Percentiles rank a stretch among this genome's conserved stretches.
These are phyloP conservation scores for Hystrix brachyura DNA, from an alignment of 2,113 vertebrate species.

Conservation along the genomic window DNA sequence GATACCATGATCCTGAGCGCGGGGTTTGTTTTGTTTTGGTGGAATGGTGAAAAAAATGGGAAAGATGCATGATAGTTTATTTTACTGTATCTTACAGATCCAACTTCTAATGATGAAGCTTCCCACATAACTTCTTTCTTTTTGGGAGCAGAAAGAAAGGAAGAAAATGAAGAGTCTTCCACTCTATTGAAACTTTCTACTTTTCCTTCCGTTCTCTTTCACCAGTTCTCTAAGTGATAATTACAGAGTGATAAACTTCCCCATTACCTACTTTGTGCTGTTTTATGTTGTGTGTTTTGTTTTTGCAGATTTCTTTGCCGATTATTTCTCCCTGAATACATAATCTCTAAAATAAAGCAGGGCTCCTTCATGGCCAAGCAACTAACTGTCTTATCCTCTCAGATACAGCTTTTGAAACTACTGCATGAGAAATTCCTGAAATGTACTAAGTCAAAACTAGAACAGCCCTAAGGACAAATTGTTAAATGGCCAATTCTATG, in stretches of 20 bases:
- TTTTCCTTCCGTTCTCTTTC: slow-evolving; percentile 88
- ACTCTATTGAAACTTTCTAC: slow-evolving; percentile 88
- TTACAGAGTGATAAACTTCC: slow-evolving; percentile 81
- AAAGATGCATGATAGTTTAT: slow-evolving; percentile 90
- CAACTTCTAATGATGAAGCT: slow-evolving; percentile 90
- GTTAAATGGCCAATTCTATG: slow-evolving; percentile 82
- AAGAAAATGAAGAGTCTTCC: slow-evolving; percentile 91
- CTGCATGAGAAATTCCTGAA: slow-evolving; percentile 85
- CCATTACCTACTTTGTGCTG: slow-evolving; percentile 64
- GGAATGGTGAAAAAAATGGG: slow-evolving; percentile 82
- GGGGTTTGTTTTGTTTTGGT: slow-evolving; percentile 76
- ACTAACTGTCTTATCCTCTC: slow-evolving; percentile 64
- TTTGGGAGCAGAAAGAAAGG: slow-evolving; percentile 89
- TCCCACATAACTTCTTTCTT: slow-evolving; percentile 91
- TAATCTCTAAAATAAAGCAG: slow-evolving; percentile 80
- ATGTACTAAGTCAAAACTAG: slow-evolving; percentile 81
- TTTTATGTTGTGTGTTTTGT: slow-evolving; percentile 22
- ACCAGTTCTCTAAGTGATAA: slow-evolving; percentile 83
- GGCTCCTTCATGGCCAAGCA: slow-evolving; percentile 52
- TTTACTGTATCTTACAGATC: slow-evolving; percentile 91
- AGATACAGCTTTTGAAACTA: slow-evolving; percentile 77
- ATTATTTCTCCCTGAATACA: slow-evolving; percentile 56
- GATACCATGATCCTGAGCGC: slow-evolving; percentile 1
- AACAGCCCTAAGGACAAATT: slow-evolving; percentile 70
- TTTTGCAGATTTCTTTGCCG: slow-evolving; percentile 68